phyloP scores from a whole-genome alignment of 2,797 vertebrate genomes.

The Steatocranus sp. region DNA sequence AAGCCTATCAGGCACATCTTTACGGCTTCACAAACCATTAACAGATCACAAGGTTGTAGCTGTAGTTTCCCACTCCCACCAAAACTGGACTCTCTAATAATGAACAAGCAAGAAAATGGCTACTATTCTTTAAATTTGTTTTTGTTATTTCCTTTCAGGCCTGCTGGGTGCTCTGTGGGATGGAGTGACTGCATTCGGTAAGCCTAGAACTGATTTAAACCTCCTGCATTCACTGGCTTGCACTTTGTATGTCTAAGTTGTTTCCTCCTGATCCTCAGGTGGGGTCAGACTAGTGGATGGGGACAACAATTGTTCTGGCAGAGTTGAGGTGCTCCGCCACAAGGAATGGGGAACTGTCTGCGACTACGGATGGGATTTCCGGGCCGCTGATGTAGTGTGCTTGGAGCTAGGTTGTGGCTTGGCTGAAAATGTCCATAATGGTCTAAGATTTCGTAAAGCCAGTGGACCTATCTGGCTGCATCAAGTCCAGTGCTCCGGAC shows the following conservation, averaged over 20 bases:
- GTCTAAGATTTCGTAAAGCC: constrained; percentile 42
- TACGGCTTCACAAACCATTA: neutral
- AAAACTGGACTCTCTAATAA: neutral
- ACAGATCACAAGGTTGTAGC: fast-evolving
- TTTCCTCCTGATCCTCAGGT: constrained; percentile 42
- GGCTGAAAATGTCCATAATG: constrained; percentile 44
- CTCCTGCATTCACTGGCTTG: neutral
- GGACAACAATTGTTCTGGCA: constrained; percentile 67
- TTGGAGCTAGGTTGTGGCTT: constrained; percentile 74
- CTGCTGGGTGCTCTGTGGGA: constrained; percentile 46
- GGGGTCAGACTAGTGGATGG: constrained; percentile 63
- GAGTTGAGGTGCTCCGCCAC: constrained; percentile 71
- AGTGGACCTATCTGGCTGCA: constrained; percentile 61
- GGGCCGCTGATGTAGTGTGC: constrained; percentile 74
- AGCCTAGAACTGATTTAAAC: neutral
- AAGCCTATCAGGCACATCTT: neutral
- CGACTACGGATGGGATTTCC: constrained; percentile 66
- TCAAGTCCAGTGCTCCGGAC: constrained; percentile 69
- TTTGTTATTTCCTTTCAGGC: constrained; percentile 28
- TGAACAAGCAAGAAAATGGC: neutral
- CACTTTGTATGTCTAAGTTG: neutral
- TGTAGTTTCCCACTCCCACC: neutral
- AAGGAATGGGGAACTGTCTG: constrained; percentile 76
- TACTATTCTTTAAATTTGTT: neutral
- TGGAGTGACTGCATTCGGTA: constrained; percentile 63